Evolutionary conservation across 2,888 invertebrate genomes (phyloP).

Genomic region (Diarsia dahlii): DNA sequence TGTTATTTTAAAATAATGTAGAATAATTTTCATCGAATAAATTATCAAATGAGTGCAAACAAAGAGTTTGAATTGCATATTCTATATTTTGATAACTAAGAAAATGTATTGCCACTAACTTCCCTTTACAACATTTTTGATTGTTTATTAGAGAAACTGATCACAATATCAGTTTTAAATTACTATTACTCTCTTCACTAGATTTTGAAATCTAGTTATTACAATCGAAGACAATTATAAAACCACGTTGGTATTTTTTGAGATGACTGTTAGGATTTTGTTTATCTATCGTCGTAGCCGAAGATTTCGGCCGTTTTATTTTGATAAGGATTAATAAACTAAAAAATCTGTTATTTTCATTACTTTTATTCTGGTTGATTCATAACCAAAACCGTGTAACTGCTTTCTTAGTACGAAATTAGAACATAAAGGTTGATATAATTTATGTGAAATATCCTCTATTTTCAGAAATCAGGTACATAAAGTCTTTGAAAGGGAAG

Average conservation of each 20-base stretch:
- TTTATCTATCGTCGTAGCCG: neutral
- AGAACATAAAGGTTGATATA: neutral
- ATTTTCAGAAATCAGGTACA: conserved; percentile 26
- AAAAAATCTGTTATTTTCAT: too few relatives aligned
- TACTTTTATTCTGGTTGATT: neutral
- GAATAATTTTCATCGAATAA: neutral
- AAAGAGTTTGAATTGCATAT: neutral
- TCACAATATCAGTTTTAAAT: neutral
- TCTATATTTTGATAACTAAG: too few relatives aligned
- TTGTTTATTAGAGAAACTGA: too few relatives aligned
- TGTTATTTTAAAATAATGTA: too few relatives aligned
- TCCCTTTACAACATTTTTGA: too few relatives aligned
- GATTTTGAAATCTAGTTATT: too few relatives aligned
- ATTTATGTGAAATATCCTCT: neutral
- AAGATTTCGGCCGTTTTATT: neutral
- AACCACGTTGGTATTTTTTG: neutral
- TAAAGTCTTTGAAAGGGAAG: conserved; percentile 36
- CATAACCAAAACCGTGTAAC: neutral
- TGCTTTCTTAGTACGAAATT: neutral
- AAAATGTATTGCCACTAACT: too few relatives aligned
- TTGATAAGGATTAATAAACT: neutral
- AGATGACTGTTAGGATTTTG: neutral
- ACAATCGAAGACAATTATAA: too few relatives aligned
- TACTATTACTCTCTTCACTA: neutral
- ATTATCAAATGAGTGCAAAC: neutral